These are phyloP conservation scores for Eulithis testata DNA, from an alignment of 2,888 invertebrate species.

Conservation along the genomic window DNA sequence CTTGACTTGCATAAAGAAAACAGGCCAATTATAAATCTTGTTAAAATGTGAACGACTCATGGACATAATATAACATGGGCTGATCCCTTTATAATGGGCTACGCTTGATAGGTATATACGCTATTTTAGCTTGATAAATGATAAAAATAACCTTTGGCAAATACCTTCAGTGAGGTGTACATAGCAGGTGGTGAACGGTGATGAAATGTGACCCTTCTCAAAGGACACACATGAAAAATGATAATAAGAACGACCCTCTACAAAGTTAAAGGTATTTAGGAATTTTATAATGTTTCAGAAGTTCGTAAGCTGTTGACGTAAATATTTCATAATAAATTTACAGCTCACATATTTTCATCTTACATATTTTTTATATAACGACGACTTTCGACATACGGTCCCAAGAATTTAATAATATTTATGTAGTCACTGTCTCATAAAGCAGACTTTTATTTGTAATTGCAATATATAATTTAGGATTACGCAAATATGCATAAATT, in stretches of 20 bases:
- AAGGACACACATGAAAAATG: conserved; percentile 52
- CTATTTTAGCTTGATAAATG: conserved; percentile 16
- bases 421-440: conserved; percentile 42
- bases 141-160: conserved; percentile 49
- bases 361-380: conserved; percentile 54
- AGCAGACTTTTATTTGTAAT: conserved; percentile 38
- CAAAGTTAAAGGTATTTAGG: background rate
- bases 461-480: conserved; percentile 34
- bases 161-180: conserved; percentile 41
- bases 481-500: conserved; percentile 28
- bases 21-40: too few relatives aligned
- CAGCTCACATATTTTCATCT: conserved; percentile 55
- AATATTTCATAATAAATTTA: conserved; percentile 61
- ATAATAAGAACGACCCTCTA: conserved; percentile 33
- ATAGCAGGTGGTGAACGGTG: conserved; percentile 35
- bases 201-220: conserved; percentile 58
- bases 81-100: background rate
- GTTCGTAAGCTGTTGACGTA: conserved; percentile 46
- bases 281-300: conserved; percentile 35
- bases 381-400: conserved; percentile 46
- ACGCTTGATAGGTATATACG: too few relatives aligned
- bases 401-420: conserved; percentile 57
- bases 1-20: too few relatives aligned
- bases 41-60: too few relatives aligned
- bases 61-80: conserved; percentile 33